Evolutionary conservation across 2,888 invertebrate genomes (phyloP).

Genomic region (Dolichomitus sp.): DNA sequence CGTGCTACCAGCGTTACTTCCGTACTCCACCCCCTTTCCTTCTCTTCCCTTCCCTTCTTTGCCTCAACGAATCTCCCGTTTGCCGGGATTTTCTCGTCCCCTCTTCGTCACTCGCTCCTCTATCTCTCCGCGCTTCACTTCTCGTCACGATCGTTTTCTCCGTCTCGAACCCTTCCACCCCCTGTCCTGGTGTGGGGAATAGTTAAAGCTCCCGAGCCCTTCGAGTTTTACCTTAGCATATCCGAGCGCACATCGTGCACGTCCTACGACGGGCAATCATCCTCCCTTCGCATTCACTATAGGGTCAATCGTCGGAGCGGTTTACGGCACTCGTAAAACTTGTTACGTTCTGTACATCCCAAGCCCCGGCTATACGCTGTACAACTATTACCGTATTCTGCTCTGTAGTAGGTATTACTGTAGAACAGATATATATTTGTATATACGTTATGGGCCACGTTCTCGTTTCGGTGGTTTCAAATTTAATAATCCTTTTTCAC

Average conservation of each 20-base stretch:
- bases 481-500: slow-evolving; percentile 50
- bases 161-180: slow-evolving; percentile 26
- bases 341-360: slow-evolving; percentile 41
- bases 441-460: slow-evolving; percentile 13
- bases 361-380: neutral
- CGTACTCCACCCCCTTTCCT: slow-evolving; percentile 26
- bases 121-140: slow-evolving; percentile 13
- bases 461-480: slow-evolving; percentile 24
- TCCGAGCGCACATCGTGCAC: neutral
- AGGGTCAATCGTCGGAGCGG: slow-evolving; percentile 48
- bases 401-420: neutral
- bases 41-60: slow-evolving; percentile 13
- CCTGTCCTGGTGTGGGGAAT: neutral
- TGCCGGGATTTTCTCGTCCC: slow-evolving; percentile 15
- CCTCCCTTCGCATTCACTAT: neutral
- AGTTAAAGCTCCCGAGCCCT: slow-evolving; percentile 28
- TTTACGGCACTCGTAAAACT: slow-evolving; percentile 59
- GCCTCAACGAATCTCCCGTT: slow-evolving; percentile 16
- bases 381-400: neutral
- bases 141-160: slow-evolving; percentile 32
- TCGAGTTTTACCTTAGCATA: slow-evolving; percentile 43
- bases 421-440: neutral
- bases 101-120: slow-evolving; percentile 1
- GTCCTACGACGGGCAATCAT: slow-evolving; percentile 11
- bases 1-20: slow-evolving; percentile 55